Evolutionary conservation across 2,888 invertebrate genomes (phyloP).

Genomic region (Leptura quadrifasciata): DNA sequence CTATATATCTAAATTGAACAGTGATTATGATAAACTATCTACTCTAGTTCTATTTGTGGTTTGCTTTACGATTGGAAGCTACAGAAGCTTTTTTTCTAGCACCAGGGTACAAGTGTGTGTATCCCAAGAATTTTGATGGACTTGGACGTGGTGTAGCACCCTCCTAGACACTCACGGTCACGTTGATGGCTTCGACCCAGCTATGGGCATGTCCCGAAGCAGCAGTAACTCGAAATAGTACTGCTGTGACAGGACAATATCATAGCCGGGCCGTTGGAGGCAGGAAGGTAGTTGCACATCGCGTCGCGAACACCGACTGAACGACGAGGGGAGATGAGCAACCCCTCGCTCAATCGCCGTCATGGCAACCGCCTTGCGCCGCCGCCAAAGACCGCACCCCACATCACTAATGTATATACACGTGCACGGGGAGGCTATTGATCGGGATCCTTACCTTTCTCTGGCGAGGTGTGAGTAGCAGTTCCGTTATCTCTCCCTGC

Average conservation of each 20-base stretch:
- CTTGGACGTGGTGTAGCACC: not conserved
- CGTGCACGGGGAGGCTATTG: conserved; percentile 64
- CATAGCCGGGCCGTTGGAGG: conserved; percentile 75
- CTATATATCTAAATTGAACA: conserved; percentile 45
- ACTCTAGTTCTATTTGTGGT: conserved; percentile 34
- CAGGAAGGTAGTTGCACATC: conserved; percentile 58
- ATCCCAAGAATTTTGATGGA: conserved; percentile 9
- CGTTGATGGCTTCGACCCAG: conserved; percentile 63
- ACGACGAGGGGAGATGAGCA: conserved; percentile 72
- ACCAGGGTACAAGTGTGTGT: conserved; percentile 30
- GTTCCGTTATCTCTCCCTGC: conserved; percentile 57
- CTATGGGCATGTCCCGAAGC: conserved; percentile 92
- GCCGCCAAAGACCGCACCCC: conserved; percentile 74
- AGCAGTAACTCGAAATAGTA: conserved; percentile 91
- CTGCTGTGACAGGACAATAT: conserved; percentile 99
- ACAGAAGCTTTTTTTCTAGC: conserved; percentile 9
- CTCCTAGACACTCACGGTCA: conserved; percentile 34
- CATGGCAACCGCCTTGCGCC: conserved; percentile 73
- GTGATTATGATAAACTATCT: conserved; percentile 43
- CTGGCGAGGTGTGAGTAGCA: conserved; percentile 59
- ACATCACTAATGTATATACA: conserved; percentile 74
- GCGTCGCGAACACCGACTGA: conserved; percentile 77
- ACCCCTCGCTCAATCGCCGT: conserved; percentile 70
- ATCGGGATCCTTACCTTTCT: conserved; percentile 60
- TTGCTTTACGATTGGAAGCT: conserved; percentile 26